These are phyloP conservation scores for Nanorana parkeri DNA, from an alignment of 2,113 vertebrate species.

Conservation along the genomic window DNA sequence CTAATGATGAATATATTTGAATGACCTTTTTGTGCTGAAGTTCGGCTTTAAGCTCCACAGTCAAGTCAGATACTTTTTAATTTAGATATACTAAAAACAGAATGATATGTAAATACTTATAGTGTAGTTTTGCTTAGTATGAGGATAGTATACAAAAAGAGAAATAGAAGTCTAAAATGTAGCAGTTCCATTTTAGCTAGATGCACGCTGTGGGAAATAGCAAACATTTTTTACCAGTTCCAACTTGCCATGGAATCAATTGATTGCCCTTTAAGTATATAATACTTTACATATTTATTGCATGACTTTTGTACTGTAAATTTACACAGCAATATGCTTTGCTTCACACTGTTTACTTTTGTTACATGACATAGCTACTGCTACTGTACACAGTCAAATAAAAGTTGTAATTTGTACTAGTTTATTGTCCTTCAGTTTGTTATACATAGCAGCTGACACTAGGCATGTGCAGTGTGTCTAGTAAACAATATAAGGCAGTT, in stretches of 20 bases:
- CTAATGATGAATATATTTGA: no score
- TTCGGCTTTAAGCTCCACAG: no score
- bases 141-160: no score
- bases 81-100: no score
- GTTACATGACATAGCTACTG: neutral
- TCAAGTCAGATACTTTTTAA: no score
- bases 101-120: no score
- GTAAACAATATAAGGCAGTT: no score
- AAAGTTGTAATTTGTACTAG: no score
- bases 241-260: slow-evolving; percentile 4
- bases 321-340: neutral
- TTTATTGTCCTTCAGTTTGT: neutral
- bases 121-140: no score
- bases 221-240: slow-evolving; percentile 21
- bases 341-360: slow-evolving; percentile 23
- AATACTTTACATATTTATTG: neutral
- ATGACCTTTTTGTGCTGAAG: no score
- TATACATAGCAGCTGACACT: neutral
- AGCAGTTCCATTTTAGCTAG: no score
- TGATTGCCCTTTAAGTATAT: neutral
- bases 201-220: neutral
- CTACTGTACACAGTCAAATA: neutral
- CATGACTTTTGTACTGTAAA: slow-evolving; percentile 17
- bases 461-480: neutral
- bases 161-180: no score